Evolutionary conservation across 2,797 vertebrate genomes (phyloP).

Genomic region (Antennarius maculatus): DNA sequence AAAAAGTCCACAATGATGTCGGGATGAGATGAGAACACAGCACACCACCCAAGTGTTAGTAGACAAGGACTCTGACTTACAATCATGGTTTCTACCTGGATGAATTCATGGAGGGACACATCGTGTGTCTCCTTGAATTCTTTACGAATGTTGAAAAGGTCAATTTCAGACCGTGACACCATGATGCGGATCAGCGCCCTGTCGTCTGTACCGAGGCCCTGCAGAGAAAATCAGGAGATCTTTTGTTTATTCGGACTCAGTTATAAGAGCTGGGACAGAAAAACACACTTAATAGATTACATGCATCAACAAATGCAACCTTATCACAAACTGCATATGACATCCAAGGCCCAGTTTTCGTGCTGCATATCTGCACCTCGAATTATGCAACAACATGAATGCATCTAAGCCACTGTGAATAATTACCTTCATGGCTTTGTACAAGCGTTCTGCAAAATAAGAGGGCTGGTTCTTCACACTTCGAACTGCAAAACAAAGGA

Average conservation of each 20-base stretch:
- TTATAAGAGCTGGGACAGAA: constrained; percentile 4
- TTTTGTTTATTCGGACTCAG: constrained; percentile 22
- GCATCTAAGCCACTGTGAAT: neutral
- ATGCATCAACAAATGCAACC: constrained; percentile 16
- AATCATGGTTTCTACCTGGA: constrained; percentile 89
- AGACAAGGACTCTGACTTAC: constrained; percentile 73
- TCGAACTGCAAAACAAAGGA: constrained; percentile 81
- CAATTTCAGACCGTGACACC: constrained; percentile 91
- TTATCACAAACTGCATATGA: neutral
- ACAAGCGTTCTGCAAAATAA: constrained; percentile 95
- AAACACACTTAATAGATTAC: constrained; percentile 1
- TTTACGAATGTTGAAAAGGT: constrained; percentile 92
- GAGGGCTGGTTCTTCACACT: constrained; percentile 96
- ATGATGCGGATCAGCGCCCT: constrained; percentile 93
- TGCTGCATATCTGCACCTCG: constrained; percentile 3
- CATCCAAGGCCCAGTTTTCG: neutral
- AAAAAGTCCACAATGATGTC: constrained; percentile 23
- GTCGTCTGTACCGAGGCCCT: constrained; percentile 96
- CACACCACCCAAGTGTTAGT: constrained; percentile 54
- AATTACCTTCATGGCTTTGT: constrained; percentile 98
- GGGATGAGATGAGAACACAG: constrained; percentile 21
- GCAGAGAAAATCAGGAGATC: constrained; percentile 25
- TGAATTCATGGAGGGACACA: constrained; percentile 89
- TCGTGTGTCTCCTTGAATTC: constrained; percentile 94
- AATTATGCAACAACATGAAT: constrained; percentile 1